Conservation (phyloP, 2,888 invertebrate species). For the Dasysyrphus tricinctus region DNA sequence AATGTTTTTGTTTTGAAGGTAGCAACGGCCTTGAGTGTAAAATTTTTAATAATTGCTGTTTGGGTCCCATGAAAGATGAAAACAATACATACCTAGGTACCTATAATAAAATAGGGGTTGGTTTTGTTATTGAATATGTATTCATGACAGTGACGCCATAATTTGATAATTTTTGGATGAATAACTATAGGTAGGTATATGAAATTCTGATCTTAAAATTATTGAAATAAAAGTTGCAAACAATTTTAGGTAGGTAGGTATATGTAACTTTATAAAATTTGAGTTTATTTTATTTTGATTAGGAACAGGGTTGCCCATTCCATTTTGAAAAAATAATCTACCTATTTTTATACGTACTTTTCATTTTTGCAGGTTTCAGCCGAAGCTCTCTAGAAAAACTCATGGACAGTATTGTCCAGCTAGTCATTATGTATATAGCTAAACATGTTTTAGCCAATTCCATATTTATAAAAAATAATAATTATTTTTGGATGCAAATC, state of each 20-base stretch:
- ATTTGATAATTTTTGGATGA: neutral
- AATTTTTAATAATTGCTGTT: neutral
- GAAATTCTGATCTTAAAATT: neutral
- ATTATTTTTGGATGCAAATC: too few species aligned
- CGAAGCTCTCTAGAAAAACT: too few species aligned
- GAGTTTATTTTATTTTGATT: too few species aligned
- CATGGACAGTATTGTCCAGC: too few species aligned
- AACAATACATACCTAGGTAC: neutral
- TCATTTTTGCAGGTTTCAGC: too few species aligned
- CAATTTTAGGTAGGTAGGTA: neutral
- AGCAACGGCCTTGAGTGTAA: neutral
- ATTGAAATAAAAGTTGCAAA: neutral
- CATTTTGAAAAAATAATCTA: too few species aligned
- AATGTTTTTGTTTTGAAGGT: conserved; percentile 6
- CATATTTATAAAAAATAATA: too few species aligned
- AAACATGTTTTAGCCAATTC: too few species aligned
- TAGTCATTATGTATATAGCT: too few species aligned
- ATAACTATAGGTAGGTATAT: too few species aligned
- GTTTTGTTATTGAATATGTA: neutral
- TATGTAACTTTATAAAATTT: too few species aligned
- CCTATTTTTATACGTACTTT: too few species aligned
- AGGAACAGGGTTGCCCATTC: neutral
- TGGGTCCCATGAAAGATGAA: neutral
- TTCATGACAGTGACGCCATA: neutral
- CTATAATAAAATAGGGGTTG: neutral